Evolutionary conservation across 30 jellyfish, hydroid and myxozoan species (phyloP).

Genomic region (Euphysa ruthae): DNA sequence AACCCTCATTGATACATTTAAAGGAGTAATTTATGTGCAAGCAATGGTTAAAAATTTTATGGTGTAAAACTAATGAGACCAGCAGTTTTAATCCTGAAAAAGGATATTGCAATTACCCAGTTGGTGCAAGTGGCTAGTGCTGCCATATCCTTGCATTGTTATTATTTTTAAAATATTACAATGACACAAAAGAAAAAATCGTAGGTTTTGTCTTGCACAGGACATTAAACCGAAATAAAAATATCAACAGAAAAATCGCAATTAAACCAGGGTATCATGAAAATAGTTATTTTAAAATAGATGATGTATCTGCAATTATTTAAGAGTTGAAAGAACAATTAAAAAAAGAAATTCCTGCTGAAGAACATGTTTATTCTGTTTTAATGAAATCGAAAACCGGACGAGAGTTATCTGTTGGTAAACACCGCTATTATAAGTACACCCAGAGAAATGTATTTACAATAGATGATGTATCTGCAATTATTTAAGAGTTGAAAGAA

Average conservation of each 20-base stretch:
- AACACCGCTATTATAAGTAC: too few relatives aligned
- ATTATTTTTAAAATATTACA: background rate
- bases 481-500: background rate
- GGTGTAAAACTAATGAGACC: background rate
- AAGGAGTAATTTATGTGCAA: background rate
- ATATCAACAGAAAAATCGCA: background rate
- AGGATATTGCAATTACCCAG: background rate
- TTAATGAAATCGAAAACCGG: too few relatives aligned
- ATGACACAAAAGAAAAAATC: constrained; percentile 3
- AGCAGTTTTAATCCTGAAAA: constrained; percentile 11
- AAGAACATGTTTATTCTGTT: too few relatives aligned
- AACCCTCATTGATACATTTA: background rate
- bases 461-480: too few relatives aligned
- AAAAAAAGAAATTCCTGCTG: too few relatives aligned
- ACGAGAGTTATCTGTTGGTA: too few relatives aligned
- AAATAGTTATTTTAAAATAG: background rate
- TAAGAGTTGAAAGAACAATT: too few relatives aligned
- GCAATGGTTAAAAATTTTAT: constrained; percentile 4
- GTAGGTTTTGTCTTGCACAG: background rate
- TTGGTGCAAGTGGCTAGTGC: constrained; percentile 5
- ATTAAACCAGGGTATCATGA: background rate
- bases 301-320: background rate
- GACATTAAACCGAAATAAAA: background rate
- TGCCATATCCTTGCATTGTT: background rate
- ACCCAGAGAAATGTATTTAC: too few relatives aligned